Evolutionary conservation across 2,888 invertebrate genomes (phyloP).

Genomic region (Macrosoma leucophasiata): DNA sequence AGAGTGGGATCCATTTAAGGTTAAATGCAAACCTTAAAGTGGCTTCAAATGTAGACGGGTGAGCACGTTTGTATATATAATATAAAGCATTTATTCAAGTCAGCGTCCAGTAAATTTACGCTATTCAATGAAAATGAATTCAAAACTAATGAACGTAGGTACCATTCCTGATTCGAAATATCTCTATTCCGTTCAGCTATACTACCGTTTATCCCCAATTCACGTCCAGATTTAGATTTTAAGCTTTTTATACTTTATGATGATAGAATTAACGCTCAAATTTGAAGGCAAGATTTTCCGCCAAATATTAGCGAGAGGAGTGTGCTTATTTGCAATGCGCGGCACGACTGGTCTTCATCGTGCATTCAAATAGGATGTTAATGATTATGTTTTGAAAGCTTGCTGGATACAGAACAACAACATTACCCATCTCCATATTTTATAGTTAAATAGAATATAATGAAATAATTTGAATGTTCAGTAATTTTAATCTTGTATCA

Average conservation of each 20-base stretch:
- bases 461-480: background rate
- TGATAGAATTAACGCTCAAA: constrained; percentile 21
- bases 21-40: too few species aligned
- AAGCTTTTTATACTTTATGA: constrained; percentile 17
- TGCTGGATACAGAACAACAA: constrained; percentile 21
- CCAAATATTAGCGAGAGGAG: constrained; percentile 20
- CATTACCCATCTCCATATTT: background rate
- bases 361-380: constrained; percentile 45
- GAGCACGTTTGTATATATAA: too few species aligned
- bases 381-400: constrained; percentile 46
- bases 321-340: constrained; percentile 37
- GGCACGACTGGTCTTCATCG: constrained; percentile 35
- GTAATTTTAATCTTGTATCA: too few species aligned
- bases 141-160: constrained; percentile 40
- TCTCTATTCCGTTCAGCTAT: constrained; percentile 34
- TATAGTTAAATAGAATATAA: too few species aligned
- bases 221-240: constrained; percentile 20
- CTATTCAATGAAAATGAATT: constrained; percentile 38
- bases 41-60: too few species aligned
- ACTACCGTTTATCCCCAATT: too few species aligned
- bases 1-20: too few species aligned
- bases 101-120: constrained; percentile 32
- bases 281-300: constrained; percentile 15
- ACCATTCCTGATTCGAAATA: constrained; percentile 41
- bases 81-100: constrained; percentile 40